These are phyloP conservation scores for Pygmarrhopalites habei DNA, from an alignment of 1,140 invertebrate genomes.

Conservation along the genomic window DNA sequence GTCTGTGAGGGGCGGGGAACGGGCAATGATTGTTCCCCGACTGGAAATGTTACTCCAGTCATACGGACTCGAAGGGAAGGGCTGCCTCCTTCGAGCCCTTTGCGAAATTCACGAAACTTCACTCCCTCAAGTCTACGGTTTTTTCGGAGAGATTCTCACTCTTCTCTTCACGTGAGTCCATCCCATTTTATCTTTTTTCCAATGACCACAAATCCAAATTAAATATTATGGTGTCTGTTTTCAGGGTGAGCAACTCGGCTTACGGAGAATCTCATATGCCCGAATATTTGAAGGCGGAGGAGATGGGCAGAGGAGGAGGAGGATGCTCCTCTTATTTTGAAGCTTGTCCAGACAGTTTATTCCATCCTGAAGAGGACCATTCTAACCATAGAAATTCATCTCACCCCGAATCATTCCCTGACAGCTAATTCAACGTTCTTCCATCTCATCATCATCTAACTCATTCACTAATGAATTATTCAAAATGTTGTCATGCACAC, in stretches of 20 bases:
- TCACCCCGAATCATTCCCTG: too few relatives aligned
- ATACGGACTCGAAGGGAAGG: slow-evolving; percentile 24
- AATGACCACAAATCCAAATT: background rate
- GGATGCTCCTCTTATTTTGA: too few relatives aligned
- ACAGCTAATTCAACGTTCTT: too few relatives aligned
- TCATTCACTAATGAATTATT: too few relatives aligned
- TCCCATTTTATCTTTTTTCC: background rate
- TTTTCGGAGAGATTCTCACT: slow-evolving; percentile 32
- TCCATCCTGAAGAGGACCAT: too few relatives aligned
- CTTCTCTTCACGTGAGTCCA: slow-evolving; percentile 27
- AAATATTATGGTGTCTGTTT: slow-evolving; percentile 5
- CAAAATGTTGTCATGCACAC: too few relatives aligned
- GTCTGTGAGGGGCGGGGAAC: slow-evolving; percentile 11
- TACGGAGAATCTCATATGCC: slow-evolving; percentile 23
- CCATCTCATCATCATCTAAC: too few relatives aligned
- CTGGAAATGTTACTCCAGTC: slow-evolving; percentile 23
- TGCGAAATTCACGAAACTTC: slow-evolving; percentile 35
- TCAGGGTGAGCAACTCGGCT: slow-evolving; percentile 25
- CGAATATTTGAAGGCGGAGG: slow-evolving; percentile 28
- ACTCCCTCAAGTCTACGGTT: slow-evolving; percentile 22
- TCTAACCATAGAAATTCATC: too few relatives aligned
- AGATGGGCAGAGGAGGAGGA: slow-evolving; percentile 13
- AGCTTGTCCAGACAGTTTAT: too few relatives aligned
- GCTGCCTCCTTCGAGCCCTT: slow-evolving; percentile 31
- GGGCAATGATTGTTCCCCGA: slow-evolving; percentile 27